Conservation (phyloP, 1,140 invertebrate genomes). For the Trichonephila clavata region DNA sequence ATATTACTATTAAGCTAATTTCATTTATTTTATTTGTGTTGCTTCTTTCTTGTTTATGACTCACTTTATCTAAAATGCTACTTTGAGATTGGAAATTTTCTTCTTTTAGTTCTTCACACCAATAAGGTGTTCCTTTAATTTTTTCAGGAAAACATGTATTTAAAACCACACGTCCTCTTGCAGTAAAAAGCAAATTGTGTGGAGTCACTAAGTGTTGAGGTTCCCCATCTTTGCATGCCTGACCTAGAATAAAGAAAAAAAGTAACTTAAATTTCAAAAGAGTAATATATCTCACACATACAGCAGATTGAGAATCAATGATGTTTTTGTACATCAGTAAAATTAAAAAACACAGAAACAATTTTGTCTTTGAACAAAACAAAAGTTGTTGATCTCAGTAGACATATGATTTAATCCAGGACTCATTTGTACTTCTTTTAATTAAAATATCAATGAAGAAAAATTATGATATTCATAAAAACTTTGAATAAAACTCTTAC, state of each 20-base stretch:
- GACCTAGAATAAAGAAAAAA: slow-evolving; percentile 42
- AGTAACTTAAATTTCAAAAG: not conserved
- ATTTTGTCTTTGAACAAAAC: too few species aligned
- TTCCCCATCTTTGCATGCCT: slow-evolving; percentile 67
- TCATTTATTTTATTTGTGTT: not conserved
- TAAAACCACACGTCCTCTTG: slow-evolving; percentile 56
- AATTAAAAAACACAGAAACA: too few species aligned
- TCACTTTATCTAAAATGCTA: slow-evolving; percentile 60
- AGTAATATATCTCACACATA: not conserved
- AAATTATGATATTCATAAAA: too few species aligned
- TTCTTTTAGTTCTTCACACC: slow-evolving; percentile 50
- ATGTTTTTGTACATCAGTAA: not conserved
- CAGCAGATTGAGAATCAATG: not conserved
- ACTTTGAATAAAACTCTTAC: too few species aligned
- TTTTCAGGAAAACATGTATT: slow-evolving; percentile 29
- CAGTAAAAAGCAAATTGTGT: slow-evolving; percentile 53
- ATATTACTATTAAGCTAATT: too few species aligned
- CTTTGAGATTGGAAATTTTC: not conserved
- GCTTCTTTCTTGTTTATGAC: not conserved
- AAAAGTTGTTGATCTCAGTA: too few species aligned
- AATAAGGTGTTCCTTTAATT: slow-evolving; percentile 43
- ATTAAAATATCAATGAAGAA: too few species aligned
- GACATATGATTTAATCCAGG: too few species aligned
- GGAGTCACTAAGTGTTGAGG: slow-evolving; percentile 69
- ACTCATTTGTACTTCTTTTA: too few species aligned